Base-by-base conservation (phyloP, 2,113 vertebrate genomes). In the Cyprinodon tularosa region DNA sequence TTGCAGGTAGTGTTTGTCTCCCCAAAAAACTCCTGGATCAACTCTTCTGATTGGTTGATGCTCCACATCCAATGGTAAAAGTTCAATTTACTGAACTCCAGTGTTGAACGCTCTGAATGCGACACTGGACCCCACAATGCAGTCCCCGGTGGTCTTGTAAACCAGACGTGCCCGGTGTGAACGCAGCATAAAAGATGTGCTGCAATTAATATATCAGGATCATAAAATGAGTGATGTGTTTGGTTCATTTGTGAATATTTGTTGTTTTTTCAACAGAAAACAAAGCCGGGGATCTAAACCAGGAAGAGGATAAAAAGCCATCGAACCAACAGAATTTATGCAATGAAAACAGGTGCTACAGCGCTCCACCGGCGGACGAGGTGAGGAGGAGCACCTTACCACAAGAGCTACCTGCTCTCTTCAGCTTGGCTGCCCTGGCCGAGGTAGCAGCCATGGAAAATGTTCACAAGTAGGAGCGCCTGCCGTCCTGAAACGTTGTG, bases 391-490 rank as follows among this genome's bases (percentile, higher is more conserved):
- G 95, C 74, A 86, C 94, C 0, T 90, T 94, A 81, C 94, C 97
- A 66, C 88, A 85, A 36, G 88, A 91, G 68, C 92, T 95, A 69
- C 95, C 95, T 57, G 95, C 97, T 0, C 99, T 99, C 93, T 99
- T 99, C 80, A 99, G 98, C 89, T 92, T 99, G 66, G 95, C 97
- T n/a, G 98, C 98, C 14, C 95, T 99, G n/a, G 98, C 98, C 7
- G 98, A 99, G 85, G 98, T 99, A 20, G 98, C 98, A n/a, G 97
- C 98, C 90, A 99, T 99, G 98, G 98, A 99, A 90, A 99, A 99
- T 0, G 95, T 95, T 89, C 97, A 98, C 95, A 97, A 97, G 98
- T 99, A 45, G 2, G 71, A 4, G 66, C 47, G 0, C 15, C 14
- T 3, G 17, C 50, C 3, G 40, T 59, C 38, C 37, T 42, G 14